A percentile compares a stretch with the other conserved stretches of the same genome.
These are phyloP conservation scores for Stictocephala bisonia DNA, from an alignment of 2,888 invertebrate species.

Conservation along the genomic window DNA sequence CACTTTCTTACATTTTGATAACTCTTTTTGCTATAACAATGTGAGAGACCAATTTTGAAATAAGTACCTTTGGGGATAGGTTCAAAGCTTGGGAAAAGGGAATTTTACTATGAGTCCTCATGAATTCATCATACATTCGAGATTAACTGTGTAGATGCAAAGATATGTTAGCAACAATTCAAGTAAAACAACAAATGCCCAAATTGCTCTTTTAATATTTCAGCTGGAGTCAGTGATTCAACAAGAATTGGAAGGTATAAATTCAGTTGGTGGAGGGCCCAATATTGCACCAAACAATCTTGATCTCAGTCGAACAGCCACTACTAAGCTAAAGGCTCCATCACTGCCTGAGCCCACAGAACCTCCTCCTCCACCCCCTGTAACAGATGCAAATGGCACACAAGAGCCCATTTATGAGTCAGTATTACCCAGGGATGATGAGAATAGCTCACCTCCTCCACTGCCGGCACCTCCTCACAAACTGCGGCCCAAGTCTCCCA, in stretches of 20 bases:
- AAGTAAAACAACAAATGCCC: conserved; percentile 7
- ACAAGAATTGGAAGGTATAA: conserved; percentile 70
- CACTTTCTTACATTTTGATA: no score
- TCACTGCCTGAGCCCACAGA: conserved; percentile 82
- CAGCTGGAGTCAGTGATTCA: conserved; percentile 73
- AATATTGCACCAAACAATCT: conserved; percentile 53
- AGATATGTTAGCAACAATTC: no score
- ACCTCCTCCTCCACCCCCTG: conserved; percentile 68
- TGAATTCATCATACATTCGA: no score
- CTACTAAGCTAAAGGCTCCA: conserved; percentile 67
- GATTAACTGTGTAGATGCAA: no score
- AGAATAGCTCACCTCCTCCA: conserved; percentile 64
- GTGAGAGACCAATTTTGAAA: no score
- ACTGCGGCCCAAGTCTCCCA: conserved; percentile 64
- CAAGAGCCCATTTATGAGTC: conserved; percentile 84
- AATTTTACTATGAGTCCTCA: no score
- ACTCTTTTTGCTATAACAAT: no score
- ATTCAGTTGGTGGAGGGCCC: conserved; percentile 61
- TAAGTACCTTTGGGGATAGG: no score
- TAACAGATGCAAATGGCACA: conserved; percentile 63
- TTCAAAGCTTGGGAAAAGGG: no score
- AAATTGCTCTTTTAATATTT: conserved; percentile 43
- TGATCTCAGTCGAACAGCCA: conserved; percentile 59
- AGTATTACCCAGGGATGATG: conserved; percentile 77
- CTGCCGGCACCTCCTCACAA: conserved; percentile 66